These are phyloP conservation scores for Xenotilapia longispinis DNA, from an alignment of 2,113 vertebrate genomes.

Conservation along the genomic window DNA sequence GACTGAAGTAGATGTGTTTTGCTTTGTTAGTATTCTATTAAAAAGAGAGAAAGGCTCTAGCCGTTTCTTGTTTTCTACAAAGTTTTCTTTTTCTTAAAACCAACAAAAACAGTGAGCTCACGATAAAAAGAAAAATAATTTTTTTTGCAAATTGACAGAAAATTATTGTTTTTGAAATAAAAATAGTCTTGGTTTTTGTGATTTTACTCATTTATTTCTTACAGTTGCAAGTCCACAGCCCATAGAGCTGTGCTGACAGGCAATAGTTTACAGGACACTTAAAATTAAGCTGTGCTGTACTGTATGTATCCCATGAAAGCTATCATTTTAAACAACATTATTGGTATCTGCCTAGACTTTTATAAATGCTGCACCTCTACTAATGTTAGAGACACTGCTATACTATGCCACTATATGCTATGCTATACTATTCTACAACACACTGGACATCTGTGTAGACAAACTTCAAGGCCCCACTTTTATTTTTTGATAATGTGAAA, in stretches of 20 bases:
- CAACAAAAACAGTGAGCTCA: background rate
- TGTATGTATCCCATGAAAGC: background rate
- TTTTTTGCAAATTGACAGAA: fast-evolving
- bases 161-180: background rate
- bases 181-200: fast-evolving
- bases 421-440: background rate
- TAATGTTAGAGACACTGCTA: fast-evolving
- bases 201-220: background rate
- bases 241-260: background rate
- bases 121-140: fast-evolving
- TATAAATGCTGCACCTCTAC: background rate
- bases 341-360: background rate
- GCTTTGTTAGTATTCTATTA: background rate
- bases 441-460: fast-evolving
- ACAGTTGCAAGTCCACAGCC: background rate
- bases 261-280: background rate
- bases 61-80: fast-evolving
- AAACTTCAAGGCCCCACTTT: background rate
- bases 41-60: background rate
- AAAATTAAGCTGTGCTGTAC: background rate
- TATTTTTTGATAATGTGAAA: background rate
- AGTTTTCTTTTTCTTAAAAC: background rate
- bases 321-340: background rate
- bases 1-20: background rate
- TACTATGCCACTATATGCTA: background rate